These are phyloP conservation scores for Junonia oenone DNA, from an alignment of 2,888 invertebrate species.

Conservation along the genomic window DNA sequence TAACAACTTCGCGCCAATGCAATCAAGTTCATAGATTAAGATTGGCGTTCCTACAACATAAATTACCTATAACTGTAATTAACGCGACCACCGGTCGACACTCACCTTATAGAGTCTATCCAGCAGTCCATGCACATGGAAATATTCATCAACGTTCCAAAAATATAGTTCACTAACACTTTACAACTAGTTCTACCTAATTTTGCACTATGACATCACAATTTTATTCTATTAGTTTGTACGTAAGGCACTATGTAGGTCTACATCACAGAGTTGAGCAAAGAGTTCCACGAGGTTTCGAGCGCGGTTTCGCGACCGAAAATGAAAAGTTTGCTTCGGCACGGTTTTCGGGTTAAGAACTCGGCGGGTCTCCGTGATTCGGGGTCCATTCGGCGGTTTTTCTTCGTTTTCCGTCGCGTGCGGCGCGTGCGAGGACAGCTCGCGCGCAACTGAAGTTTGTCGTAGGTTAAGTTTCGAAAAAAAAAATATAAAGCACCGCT, in stretches of 20 bases:
- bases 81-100: constrained; percentile 25
- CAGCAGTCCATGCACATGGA: constrained; percentile 57
- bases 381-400: constrained; percentile 59
- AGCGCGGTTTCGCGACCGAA: constrained; percentile 54
- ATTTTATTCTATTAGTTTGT: constrained; percentile 53
- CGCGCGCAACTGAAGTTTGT: constrained; percentile 77
- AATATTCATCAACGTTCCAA: constrained; percentile 23
- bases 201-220: constrained; percentile 75
- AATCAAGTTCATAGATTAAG: constrained; percentile 78
- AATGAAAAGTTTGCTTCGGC: constrained; percentile 44
- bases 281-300: constrained; percentile 60
- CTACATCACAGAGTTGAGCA: constrained; percentile 76
- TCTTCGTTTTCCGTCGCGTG: constrained; percentile 54
- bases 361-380: constrained; percentile 47
- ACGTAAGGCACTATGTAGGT: constrained; percentile 62
- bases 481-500: constrained; percentile 56
- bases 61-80: constrained; percentile 38
- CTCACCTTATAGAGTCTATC: constrained; percentile 54
- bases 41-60: constrained; percentile 59
- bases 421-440: constrained; percentile 65
- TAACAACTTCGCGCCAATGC: constrained; percentile 53
- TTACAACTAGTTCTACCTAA: constrained; percentile 50
- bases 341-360: constrained; percentile 46
- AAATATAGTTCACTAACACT: constrained; percentile 56
- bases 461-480: constrained; percentile 74